Conservation (phyloP, 2,888 invertebrate species). For the Drosophila colorata region DNA sequence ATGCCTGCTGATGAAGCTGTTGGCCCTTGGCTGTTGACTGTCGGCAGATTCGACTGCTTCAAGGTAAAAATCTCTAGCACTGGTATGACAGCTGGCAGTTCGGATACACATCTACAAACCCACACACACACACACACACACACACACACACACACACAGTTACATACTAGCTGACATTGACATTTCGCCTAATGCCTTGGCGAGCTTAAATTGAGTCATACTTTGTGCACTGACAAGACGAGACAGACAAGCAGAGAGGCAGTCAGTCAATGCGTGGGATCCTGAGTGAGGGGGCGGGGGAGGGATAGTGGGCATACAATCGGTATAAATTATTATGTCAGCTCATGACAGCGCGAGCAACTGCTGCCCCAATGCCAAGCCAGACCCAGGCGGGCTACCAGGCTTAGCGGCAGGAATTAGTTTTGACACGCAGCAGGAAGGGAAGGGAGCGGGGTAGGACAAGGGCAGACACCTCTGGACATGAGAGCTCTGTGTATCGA, state of each 20-base stretch:
- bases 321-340: constrained; percentile 77
- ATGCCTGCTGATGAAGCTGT: constrained; percentile 12
- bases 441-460: constrained; percentile 7
- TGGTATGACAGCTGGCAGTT: constrained; percentile 38
- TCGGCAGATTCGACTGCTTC: constrained; percentile 42
- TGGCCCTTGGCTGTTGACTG: constrained; percentile 12
- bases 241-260: constrained; percentile 25
- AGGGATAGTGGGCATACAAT: constrained; percentile 25
- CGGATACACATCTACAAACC: constrained; percentile 16
- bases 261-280: constrained; percentile 43
- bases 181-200: constrained; percentile 47
- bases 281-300: constrained; percentile 16
- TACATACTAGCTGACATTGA: constrained; percentile 49
- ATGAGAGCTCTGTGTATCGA: constrained; percentile 61
- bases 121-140: constrained; percentile 9
- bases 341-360: constrained; percentile 53
- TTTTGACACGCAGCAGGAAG: constrained; percentile 66
- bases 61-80: constrained; percentile 41
- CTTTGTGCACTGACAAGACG: constrained; percentile 47
- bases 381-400: constrained; percentile 24
- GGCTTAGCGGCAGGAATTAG: constrained; percentile 63
- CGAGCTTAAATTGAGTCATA: constrained; percentile 56
- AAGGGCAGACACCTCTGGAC: constrained; percentile 27
- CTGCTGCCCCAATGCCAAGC: constrained; percentile 18
- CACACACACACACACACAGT: constrained; percentile 9